Conservation (phyloP, 2,113 vertebrate genomes). For the Misgurnus anguillicaudatus region DNA sequence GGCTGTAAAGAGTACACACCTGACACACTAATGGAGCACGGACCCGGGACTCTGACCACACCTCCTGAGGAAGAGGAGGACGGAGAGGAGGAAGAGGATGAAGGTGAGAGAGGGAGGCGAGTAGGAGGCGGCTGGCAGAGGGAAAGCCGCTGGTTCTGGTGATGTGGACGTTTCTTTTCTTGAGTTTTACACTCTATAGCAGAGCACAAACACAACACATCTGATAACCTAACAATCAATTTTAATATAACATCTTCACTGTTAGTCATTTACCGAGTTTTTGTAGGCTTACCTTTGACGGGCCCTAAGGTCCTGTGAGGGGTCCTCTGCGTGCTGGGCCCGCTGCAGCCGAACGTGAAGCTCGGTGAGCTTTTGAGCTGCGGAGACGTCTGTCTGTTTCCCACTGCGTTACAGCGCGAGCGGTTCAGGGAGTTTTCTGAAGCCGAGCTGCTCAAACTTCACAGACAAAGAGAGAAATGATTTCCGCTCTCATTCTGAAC, state of each 20-base stretch:
- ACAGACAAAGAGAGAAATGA: background rate
- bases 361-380: slow-evolving; percentile 84
- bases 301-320: slow-evolving; percentile 70
- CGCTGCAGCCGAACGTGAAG: slow-evolving; percentile 81
- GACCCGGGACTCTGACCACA: slow-evolving; percentile 71
- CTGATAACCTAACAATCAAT: too few species aligned
- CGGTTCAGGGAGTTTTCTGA: slow-evolving; percentile 82
- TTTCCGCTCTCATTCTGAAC: background rate
- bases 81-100: slow-evolving; percentile 61
- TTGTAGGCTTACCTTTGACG: slow-evolving; percentile 82
- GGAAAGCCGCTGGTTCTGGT: slow-evolving; percentile 78
- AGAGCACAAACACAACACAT: slow-evolving; percentile 8
- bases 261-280: too few species aligned
- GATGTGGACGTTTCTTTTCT: slow-evolving; percentile 82
- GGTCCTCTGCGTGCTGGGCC: slow-evolving; percentile 64
- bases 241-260: too few species aligned
- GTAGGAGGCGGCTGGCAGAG: slow-evolving; percentile 66
- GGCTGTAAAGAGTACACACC: slow-evolving; percentile 81
- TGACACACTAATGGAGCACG: slow-evolving; percentile 78
- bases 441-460: slow-evolving; percentile 75
- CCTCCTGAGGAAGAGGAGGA: slow-evolving; percentile 61
- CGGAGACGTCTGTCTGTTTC: slow-evolving; percentile 81
- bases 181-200: slow-evolving; percentile 80
- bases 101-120: slow-evolving; percentile 54
- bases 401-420: slow-evolving; percentile 76